Evolutionary conservation across 2,888 invertebrate species (phyloP), one percentile per base, ranked within the genome.

Genomic region (Parasteatoda lunata): DNA sequence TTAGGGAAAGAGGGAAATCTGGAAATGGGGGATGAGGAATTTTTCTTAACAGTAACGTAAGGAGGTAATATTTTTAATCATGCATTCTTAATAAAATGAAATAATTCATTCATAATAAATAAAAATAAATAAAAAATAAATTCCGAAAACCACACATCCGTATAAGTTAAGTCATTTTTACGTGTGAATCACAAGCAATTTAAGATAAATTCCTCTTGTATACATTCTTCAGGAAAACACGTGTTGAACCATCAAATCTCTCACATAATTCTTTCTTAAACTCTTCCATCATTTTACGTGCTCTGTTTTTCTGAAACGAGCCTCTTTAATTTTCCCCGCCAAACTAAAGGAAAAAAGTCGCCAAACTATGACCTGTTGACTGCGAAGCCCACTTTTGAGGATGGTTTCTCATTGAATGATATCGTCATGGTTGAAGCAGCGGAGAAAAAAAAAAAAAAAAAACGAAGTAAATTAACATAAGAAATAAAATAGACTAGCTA

Each of bases 311-410:
- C 30, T 30, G 30, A 30, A 30, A 30, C 30, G 30, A 30, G 30
- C 30, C 30, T 30, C 30, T 30, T 30, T 30, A n/a, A 59, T 6
- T 59, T 59, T 59, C n/a, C 13, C n/a, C 59, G 59, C 59, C 59
- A 59, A 59, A 7, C 3, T 0, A 4, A 13, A 9, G 9, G 59
- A 59, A 59, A 59, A 59, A 59, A n/a, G 13, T 69, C 84, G 78
- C 73, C 78, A 78, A 73, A n/a, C 7, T 47, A 47, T 84, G 84
- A 84, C 84, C 84, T 84, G 84, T 84, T 84, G 84, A 78, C 84
- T 84, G 78, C 72, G 49, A 78, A 66, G 68, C 73, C 84, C 64
- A 78, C 49, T 84, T 78, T 30, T 48, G 70, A 49, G 47, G 49
- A 47, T 70, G 48, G 70, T 7, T 59, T 9, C 59, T 59, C n/a